Evolutionary conservation across 1,140 invertebrate species (phyloP).

Genomic region (Lepeophtheirus salmonis): DNA sequence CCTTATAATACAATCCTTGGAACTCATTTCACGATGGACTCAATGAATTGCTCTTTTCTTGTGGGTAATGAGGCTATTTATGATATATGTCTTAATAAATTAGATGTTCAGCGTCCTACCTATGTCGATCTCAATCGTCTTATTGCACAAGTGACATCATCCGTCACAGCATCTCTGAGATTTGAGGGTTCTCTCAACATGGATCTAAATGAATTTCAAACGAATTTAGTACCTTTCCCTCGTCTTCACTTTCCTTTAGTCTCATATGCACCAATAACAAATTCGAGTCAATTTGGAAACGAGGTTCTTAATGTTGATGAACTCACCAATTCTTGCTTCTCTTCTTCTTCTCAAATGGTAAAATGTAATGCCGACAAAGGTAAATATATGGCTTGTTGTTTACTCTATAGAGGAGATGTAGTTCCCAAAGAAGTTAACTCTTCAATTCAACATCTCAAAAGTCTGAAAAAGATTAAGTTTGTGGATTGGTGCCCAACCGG

Average conservation of each 20-base stretch:
- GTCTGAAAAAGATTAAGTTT: slow-evolving; percentile 13
- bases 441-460: slow-evolving; percentile 21
- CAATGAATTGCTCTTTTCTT: slow-evolving; percentile 46
- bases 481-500: slow-evolving; percentile 28
- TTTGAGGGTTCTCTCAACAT: slow-evolving; percentile 26
- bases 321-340: slow-evolving; percentile 22
- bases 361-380: slow-evolving; percentile 23
- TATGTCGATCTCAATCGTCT: slow-evolving; percentile 37
- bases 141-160: slow-evolving; percentile 34
- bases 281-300: neutral
- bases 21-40: slow-evolving; percentile 46
- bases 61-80: slow-evolving; percentile 52
- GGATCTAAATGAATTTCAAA: slow-evolving; percentile 24
- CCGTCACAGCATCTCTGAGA: slow-evolving; percentile 22
- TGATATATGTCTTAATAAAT: slow-evolving; percentile 41
- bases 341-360: slow-evolving; percentile 25
- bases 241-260: slow-evolving; percentile 53
- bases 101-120: slow-evolving; percentile 39
- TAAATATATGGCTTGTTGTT: slow-evolving; percentile 28
- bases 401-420: slow-evolving; percentile 27
- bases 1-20: slow-evolving; percentile 47
- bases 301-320: slow-evolving; percentile 18
- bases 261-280: slow-evolving; percentile 20
- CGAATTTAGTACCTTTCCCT: slow-evolving; percentile 44
- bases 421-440: slow-evolving; percentile 25